Base-by-base conservation (phyloP, 2,797 vertebrate genomes). In the Halcyon leucocephala region DNA sequence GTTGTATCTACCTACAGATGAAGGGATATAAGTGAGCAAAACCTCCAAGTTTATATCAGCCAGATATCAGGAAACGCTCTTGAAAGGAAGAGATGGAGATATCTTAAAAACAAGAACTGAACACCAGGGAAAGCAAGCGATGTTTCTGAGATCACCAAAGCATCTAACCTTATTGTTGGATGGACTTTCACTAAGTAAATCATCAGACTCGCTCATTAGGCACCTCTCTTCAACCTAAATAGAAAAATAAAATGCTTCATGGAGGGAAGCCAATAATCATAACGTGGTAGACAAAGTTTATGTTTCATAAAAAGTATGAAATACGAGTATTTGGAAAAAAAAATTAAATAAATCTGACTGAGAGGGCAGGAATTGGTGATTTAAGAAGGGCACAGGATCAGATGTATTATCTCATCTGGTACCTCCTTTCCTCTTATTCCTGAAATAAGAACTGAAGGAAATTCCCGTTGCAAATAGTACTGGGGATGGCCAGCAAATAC, bases 401-500 rank as follows among this genome's bases (percentile, higher is more conserved):
- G 16, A 24, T n/a, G n/a, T 46, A 55, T 95, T 90, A 61, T 54
- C 24, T 74, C 65, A 46, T 61, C 52, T 33, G 52, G 69, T 88
- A 65, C 31, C 25, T 22, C 18, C 19, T 73, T 82, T 70, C 35
- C 48, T 91, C 35, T 74, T 81, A 66, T 48, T 73, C 48, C 60
- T 83, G 76, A 90, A 93, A 69, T 35, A 57, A 69, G 64, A 86
- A 92, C 58, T 46, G 58, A 95, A 93, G 67, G 84, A 83, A 95
- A 87, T 86, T 81, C 37, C 79, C 72, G 44, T 57, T 86, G 79
- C 86, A 46, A 83, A 5, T 24, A 51, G 29, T 71, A 33, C 41
- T 31, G 58, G 44, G 41, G 13, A 25, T 22, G 44, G 52, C 41
- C 67, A 86, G 39, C 35, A 69, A 19, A 48, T 6, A 48, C 22